A percentile compares a stretch with the other conserved stretches of the same genome.
These are phyloP conservation scores for Meteorus colon DNA, from an alignment of 2,888 invertebrate genomes.

Conservation along the genomic window DNA sequence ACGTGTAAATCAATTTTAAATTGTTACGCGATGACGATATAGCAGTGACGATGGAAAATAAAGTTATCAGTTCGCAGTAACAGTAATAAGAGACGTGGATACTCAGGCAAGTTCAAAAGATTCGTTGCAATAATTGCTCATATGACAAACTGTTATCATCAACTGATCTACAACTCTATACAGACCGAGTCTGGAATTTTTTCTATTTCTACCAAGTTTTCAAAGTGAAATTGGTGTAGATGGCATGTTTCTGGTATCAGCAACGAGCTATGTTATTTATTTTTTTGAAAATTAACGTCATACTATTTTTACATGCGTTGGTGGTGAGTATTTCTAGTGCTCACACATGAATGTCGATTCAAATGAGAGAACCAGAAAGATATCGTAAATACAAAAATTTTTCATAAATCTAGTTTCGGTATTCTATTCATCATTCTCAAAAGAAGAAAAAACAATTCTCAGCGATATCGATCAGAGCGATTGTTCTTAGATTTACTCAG, in stretches of 20 bases:
- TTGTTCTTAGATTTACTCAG: too few relatives aligned
- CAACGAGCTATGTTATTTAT: not conserved
- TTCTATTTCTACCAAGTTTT: not conserved
- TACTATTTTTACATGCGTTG: slow-evolving; percentile 41
- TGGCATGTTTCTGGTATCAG: not conserved
- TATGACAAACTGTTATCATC: not conserved
- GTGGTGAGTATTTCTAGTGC: slow-evolving; percentile 38
- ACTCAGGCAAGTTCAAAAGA: not conserved
- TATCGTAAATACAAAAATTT: slow-evolving; percentile 6
- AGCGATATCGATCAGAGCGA: too few relatives aligned
- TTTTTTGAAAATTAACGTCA: not conserved
- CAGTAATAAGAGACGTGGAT: not conserved
- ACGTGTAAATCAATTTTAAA: not conserved
- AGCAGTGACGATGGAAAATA: not conserved
- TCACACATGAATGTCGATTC: slow-evolving; percentile 14
- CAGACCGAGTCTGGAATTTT: not conserved
- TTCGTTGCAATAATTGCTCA: not conserved
- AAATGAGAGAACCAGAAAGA: slow-evolving; percentile 6
- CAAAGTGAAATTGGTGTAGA: not conserved
- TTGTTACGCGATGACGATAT: not conserved
- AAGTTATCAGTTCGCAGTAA: not conserved
- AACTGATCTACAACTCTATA: not conserved
- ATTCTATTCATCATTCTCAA: too few relatives aligned
- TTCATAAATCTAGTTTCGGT: not conserved
- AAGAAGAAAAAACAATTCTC: too few relatives aligned